Conservation (phyloP, 2,113 vertebrate genomes). For the Steatornis caripensis region DNA sequence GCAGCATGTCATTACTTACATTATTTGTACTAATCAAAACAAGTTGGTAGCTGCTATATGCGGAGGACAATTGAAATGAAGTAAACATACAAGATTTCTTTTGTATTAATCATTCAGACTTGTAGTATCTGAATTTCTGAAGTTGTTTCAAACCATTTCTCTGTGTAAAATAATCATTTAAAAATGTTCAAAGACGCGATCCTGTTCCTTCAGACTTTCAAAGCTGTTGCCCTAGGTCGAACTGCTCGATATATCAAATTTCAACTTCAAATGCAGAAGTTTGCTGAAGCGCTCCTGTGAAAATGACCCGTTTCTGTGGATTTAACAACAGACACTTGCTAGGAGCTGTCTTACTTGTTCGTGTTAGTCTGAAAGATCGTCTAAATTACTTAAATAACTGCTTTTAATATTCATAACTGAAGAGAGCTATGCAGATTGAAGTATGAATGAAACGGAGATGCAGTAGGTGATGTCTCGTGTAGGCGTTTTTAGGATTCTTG, state of each 20-base stretch:
- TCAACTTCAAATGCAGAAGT: neutral
- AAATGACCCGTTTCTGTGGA: neutral
- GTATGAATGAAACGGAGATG: neutral
- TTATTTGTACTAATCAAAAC: neutral
- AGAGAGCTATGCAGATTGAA: neutral
- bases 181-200: neutral
- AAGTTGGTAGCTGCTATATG: neutral
- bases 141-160: neutral
- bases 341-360: neutral
- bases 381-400: neutral
- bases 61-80: neutral
- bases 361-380: neutral
- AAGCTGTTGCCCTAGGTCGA: neutral
- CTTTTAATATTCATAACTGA: neutral
- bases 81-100: neutral
- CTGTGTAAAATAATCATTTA: neutral
- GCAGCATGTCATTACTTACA: neutral
- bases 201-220: neutral
- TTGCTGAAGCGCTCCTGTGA: neutral
- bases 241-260: neutral
- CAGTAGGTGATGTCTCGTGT: fast-evolving
- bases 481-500: neutral
- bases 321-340: neutral
- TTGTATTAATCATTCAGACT: neutral
- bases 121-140: neutral